Evolutionary conservation across 2,888 invertebrate species (phyloP).

Genomic region (Apotomis betuletana): DNA sequence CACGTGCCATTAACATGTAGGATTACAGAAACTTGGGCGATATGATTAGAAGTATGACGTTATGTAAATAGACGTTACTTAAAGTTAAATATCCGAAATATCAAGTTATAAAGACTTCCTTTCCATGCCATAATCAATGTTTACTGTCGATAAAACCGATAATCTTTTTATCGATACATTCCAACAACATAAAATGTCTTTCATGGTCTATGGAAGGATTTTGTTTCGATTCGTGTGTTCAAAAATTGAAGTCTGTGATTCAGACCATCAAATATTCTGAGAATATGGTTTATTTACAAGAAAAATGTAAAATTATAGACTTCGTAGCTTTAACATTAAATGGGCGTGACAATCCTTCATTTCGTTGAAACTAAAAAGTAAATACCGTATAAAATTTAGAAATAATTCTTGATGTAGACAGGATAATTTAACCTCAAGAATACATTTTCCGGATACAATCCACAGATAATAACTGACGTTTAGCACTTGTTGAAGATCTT

Average conservation of each 20-base stretch:
- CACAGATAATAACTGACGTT: slow-evolving; percentile 6
- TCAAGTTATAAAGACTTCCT: slow-evolving; percentile 21
- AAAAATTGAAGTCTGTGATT: slow-evolving; percentile 32
- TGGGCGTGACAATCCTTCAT: slow-evolving; percentile 24
- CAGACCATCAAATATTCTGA: slow-evolving; percentile 30
- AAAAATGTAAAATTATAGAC: slow-evolving; percentile 30
- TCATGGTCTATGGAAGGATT: slow-evolving; percentile 20
- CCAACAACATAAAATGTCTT: slow-evolving; percentile 31
- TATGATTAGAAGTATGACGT: slow-evolving; percentile 24
- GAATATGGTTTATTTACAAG: slow-evolving; percentile 33
- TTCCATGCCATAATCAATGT: slow-evolving; percentile 33
- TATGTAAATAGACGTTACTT: slow-evolving; percentile 32
- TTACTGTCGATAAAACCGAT: slow-evolving; percentile 36
- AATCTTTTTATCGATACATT: slow-evolving; percentile 32
- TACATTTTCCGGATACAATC: slow-evolving; percentile 16
- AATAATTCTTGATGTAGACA: slow-evolving; percentile 2
- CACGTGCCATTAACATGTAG: not conserved
- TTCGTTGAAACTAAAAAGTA: not conserved
- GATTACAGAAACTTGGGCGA: not conserved
- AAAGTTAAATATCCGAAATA: slow-evolving; percentile 26
- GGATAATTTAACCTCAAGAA: not conserved
- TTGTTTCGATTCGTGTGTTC: slow-evolving; percentile 28
- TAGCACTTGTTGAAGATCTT: slow-evolving; percentile 15
- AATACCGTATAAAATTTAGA: not conserved
- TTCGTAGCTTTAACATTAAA: slow-evolving; percentile 24